These are phyloP conservation scores for Eubucco bourcierii DNA, from an alignment of 2,113 vertebrate species.

Conservation along the genomic window DNA sequence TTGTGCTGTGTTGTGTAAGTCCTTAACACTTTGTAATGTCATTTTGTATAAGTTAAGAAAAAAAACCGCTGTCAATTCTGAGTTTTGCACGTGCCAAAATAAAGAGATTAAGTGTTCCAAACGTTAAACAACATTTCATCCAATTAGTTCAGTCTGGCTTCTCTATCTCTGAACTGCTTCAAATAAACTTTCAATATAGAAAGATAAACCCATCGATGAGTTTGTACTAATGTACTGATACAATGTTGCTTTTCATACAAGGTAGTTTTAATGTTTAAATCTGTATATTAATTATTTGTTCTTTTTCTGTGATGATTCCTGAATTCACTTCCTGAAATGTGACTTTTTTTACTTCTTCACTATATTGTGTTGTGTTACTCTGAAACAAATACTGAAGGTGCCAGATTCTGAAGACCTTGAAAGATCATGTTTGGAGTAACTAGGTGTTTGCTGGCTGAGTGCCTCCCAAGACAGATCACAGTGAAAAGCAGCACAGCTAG, in stretches of 20 bases:
- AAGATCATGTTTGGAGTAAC: not conserved
- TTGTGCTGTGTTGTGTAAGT: constrained; percentile 58
- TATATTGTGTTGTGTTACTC: not conserved
- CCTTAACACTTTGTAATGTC: constrained; percentile 64
- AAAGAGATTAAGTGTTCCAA: constrained; percentile 59
- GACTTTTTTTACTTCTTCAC: not conserved
- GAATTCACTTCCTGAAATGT: not conserved
- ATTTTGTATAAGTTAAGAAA: constrained; percentile 63
- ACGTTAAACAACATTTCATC: constrained; percentile 15
- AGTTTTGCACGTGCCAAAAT: constrained; percentile 44
- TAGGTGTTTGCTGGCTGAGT: not conserved
- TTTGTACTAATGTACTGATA: not conserved
- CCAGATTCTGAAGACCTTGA: not conserved
- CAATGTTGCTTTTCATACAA: not conserved
- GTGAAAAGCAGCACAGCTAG: not conserved
- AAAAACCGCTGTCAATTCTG: constrained; percentile 64
- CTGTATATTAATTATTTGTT: not conserved
- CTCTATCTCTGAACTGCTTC: constrained; percentile 24
- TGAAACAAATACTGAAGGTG: not conserved
- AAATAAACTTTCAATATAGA: constrained; percentile 6
- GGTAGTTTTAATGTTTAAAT: constrained; percentile 24
- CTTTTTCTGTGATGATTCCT: not conserved
- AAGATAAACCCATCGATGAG: constrained; percentile 34
- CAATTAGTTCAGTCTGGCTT: not conserved
- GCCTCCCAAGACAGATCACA: not conserved